Evolutionary conservation across 2,888 invertebrate species (phyloP), one percentile per base, ranked within the genome.

Genomic region (Sceliomorpha sp.): DNA sequence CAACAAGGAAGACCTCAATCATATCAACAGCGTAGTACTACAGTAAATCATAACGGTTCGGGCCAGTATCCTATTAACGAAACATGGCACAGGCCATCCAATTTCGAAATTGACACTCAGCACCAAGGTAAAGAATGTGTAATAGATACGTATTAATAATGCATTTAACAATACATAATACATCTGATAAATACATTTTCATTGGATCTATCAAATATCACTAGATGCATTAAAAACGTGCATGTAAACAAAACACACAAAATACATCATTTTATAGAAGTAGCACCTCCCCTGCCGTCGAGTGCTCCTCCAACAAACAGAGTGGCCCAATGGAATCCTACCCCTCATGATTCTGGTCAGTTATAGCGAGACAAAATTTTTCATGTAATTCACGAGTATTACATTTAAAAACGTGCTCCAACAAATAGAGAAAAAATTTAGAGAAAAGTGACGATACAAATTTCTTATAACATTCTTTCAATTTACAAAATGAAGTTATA

Each of bases 261-360:
- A 70, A 47, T 70, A 69, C 67, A 72, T 75, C 75, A 72, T 83
- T 81, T 85, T 89, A 86, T 90, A 89, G 91, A 91, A 88, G 89
- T 90, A 83, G 91, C 91, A 77, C 91, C 91, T 76, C 91, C 92
- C 66, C 87, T 91, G 81, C 91, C 91, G 79, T 89, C 90, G 79
- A 90, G 89, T 69, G 90, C 91, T 72, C 91, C 91, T 68, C 89
- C 88, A 63, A 80, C 84, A 67, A 73, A 47, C 72, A 84, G 83
- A 79, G 81, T 78, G 75, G 74, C 78, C 70, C 84, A 86, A 45
- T 84, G 85, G 85, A 83, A 80, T 74, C 42, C 69, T 15, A 81
- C 75, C 68, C 73, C 83, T 70, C 84, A 82, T 69, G 84, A 87
- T 79, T 79, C 84, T 69, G 87, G 88, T 85, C 76, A 85, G 85